These are phyloP conservation scores for Polydrusus cervinus DNA, from an alignment of 2,888 invertebrate genomes.

Conservation along the genomic window DNA sequence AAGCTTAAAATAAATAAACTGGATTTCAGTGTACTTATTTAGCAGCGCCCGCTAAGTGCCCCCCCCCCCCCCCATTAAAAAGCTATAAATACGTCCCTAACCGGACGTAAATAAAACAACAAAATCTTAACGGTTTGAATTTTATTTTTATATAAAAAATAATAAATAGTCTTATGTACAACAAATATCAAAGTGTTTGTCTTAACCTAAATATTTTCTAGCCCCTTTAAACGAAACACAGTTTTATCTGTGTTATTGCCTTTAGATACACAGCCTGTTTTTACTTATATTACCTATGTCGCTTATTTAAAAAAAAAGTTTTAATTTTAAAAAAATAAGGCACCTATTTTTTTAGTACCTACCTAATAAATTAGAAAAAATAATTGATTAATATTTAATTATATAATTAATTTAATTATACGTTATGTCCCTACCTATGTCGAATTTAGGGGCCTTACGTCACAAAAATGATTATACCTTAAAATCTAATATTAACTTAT, in stretches of 20 bases:
- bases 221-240: not conserved
- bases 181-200: slow-evolving; percentile 1
- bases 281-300: not conserved
- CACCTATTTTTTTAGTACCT: no score
- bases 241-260: not conserved
- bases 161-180: slow-evolving; percentile 33
- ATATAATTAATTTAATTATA: no score
- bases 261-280: slow-evolving; percentile 25
- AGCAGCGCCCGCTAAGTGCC: no score
- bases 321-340: not conserved
- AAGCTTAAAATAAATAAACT: no score
- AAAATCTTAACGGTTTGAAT: not conserved
- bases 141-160: slow-evolving; percentile 2
- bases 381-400: no score
- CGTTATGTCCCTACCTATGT: no score
- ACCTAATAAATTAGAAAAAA: no score
- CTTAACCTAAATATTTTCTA: slow-evolving; percentile 9
- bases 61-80: no score
- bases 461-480: slow-evolving; percentile 14
- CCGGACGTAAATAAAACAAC: slow-evolving; percentile 14
- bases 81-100: no score
- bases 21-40: no score
- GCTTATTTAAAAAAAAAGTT: not conserved
- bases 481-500: slow-evolving; percentile 5
- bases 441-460: not conserved